Evolutionary conservation across 2,113 vertebrate genomes (phyloP).

Genomic region (Trichomycterus rosablanca): DNA sequence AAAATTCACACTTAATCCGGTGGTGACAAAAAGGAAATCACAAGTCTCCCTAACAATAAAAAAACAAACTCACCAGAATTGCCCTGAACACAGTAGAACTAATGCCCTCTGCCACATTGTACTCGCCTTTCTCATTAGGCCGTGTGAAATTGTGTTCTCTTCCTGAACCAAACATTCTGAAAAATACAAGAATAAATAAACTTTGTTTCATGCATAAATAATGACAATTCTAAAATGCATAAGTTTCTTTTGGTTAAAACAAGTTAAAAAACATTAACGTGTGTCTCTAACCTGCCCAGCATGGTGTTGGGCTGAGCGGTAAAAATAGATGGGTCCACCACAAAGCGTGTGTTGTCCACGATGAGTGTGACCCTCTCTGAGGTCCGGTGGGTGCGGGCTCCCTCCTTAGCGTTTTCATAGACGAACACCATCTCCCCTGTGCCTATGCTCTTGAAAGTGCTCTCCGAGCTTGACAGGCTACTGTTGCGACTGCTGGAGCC

Average conservation of each 20-base stretch:
- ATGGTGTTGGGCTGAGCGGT: constrained; percentile 98
- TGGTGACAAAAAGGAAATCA: no score
- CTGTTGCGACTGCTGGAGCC: constrained; percentile 88
- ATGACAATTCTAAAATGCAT: no score
- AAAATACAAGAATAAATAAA: constrained; percentile 26
- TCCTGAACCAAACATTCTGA: constrained; percentile 98
- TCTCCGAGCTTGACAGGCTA: constrained; percentile 88
- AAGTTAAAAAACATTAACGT: not conserved
- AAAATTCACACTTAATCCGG: no score
- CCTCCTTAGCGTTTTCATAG: constrained; percentile 90
- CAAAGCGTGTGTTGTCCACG: constrained; percentile 96
- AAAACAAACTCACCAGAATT: constrained; percentile 80
- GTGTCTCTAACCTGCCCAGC: constrained; percentile 84
- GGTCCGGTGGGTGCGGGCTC: constrained; percentile 78
- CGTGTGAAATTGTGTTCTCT: constrained; percentile 97
- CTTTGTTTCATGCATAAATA: no score
- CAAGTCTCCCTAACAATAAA: no score
- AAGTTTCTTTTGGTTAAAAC: no score
- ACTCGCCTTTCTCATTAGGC: constrained; percentile 97
- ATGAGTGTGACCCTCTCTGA: constrained; percentile 93
- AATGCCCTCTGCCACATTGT: constrained; percentile 95
- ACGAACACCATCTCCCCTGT: constrained; percentile 90
- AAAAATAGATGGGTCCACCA: constrained; percentile 95
- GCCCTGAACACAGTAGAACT: constrained; percentile 96
- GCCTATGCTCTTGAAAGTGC: constrained; percentile 80